These are phyloP conservation scores for Umimayanthus kanabou DNA, from an alignment of 92 coral and sea anemone species.

Conservation along the genomic window DNA sequence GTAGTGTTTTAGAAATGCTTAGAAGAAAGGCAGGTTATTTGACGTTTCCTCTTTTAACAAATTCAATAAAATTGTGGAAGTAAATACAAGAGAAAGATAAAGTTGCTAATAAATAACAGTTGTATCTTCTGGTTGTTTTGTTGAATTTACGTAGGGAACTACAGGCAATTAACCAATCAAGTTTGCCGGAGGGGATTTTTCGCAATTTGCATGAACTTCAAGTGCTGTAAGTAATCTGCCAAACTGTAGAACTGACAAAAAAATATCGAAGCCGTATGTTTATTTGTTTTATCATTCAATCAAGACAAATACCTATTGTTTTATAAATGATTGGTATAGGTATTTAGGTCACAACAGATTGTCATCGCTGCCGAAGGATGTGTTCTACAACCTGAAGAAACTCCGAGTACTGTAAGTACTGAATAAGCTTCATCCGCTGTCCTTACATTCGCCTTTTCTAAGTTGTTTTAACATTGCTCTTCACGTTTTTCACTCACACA, in stretches of 20 bases:
- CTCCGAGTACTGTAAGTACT: background rate
- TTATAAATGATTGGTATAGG: background rate
- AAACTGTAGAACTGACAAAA: too few relatives aligned
- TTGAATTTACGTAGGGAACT: background rate
- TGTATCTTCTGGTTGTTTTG: too few relatives aligned
- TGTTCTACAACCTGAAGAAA: background rate
- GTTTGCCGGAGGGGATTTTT: background rate
- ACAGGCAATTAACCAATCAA: background rate
- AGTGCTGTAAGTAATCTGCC: background rate
- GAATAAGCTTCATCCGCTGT: too few relatives aligned
- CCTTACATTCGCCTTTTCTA: background rate
- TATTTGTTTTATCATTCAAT: background rate
- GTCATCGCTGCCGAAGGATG: background rate
- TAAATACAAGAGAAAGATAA: too few relatives aligned
- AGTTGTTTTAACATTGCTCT: background rate
- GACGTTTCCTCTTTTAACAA: too few relatives aligned
- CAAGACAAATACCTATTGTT: background rate
- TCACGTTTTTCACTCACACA: background rate
- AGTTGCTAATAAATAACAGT: too few relatives aligned
- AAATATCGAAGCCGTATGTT: background rate
- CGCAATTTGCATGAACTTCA: background rate
- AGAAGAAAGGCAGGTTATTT: too few relatives aligned
- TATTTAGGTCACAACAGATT: background rate
- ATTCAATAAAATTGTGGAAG: too few relatives aligned
- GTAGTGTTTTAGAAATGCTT: too few relatives aligned